These are phyloP conservation scores for Aricia artaxerxes DNA, from an alignment of 2,888 invertebrate species.

Conservation along the genomic window DNA sequence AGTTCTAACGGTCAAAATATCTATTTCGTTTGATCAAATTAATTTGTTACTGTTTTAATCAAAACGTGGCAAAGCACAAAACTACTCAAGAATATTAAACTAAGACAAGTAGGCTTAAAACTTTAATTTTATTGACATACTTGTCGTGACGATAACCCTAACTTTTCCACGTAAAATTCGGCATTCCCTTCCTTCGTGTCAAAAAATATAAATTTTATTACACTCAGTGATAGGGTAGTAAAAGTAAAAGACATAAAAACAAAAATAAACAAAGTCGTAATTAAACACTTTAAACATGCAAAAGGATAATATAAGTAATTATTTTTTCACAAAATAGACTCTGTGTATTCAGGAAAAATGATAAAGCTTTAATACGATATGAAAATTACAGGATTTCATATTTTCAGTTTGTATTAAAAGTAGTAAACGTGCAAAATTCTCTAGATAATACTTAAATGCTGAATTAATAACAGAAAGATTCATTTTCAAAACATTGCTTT, in stretches of 20 bases:
- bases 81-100: not conserved
- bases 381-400: not conserved
- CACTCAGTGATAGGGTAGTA: slow-evolving; percentile 24
- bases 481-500: not conserved
- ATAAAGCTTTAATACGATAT: not conserved
- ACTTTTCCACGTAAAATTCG: slow-evolving; percentile 16
- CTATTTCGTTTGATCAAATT: too few species aligned
- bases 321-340: not conserved
- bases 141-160: slow-evolving; percentile 5
- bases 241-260: slow-evolving; percentile 27
- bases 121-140: slow-evolving; percentile 7
- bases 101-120: not conserved
- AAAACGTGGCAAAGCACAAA: not conserved
- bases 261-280: slow-evolving; percentile 15
- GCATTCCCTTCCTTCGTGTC: slow-evolving; percentile 2
- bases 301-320: not conserved
- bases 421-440: not conserved
- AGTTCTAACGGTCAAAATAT: too few species aligned
- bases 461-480: not conserved
- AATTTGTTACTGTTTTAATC: too few species aligned
- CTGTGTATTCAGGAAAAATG: not conserved
- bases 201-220: slow-evolving; percentile 25
- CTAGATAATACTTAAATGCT: not conserved
- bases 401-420: not conserved
- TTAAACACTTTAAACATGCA: slow-evolving; percentile 28